These are phyloP conservation scores for Ibycter americanus DNA, from an alignment of 2,797 vertebrate species.

Conservation along the genomic window DNA sequence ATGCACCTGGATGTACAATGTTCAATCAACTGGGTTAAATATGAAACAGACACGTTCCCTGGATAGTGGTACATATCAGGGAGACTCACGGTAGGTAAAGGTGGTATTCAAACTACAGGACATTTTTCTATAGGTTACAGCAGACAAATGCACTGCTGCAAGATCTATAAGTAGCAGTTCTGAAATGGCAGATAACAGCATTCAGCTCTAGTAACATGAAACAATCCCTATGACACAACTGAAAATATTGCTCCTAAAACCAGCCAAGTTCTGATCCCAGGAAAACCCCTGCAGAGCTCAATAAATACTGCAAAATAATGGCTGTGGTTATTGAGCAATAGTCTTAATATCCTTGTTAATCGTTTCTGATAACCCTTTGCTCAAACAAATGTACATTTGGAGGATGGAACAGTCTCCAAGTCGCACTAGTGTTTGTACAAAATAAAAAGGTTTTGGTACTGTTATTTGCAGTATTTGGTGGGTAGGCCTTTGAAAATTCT, in stretches of 20 bases:
- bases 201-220: not conserved
- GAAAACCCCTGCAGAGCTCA: slow-evolving; percentile 1
- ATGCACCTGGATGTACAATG: not conserved
- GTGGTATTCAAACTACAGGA: not conserved
- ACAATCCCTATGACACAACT: not conserved
- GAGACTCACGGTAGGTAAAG: not conserved
- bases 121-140: not conserved
- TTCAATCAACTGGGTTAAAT: not conserved
- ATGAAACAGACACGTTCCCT: not conserved
- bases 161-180: not conserved
- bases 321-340: slow-evolving; percentile 23
- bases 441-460: not conserved
- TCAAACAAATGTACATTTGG: not conserved
- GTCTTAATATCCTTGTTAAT: not conserved
- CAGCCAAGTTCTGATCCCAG: not conserved
- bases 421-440: not conserved
- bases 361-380: slow-evolving; percentile 5
- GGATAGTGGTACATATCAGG: not conserved
- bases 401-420: not conserved
- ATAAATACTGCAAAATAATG: slow-evolving; percentile 32
- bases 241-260: not conserved
- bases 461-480: not conserved
- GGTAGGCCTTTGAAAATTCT: not conserved
- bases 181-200: not conserved
- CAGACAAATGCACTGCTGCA: not conserved